Base-by-base conservation (phyloP, 1,140 invertebrate species). In the Plodia interpunctella region DNA sequence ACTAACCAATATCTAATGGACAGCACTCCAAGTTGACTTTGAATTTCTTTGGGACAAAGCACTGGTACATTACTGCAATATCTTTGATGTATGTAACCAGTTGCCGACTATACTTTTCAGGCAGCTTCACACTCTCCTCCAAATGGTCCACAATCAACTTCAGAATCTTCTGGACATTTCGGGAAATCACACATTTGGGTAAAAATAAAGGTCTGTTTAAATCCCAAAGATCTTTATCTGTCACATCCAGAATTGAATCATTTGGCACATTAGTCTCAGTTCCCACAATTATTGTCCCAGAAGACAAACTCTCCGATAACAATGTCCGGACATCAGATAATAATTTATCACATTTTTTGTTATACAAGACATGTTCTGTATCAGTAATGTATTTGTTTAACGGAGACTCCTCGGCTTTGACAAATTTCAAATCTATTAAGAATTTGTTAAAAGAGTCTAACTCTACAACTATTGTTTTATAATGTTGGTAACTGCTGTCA, bases 271-370 rank as follows among this genome's bases (percentile, higher is more conserved):
- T 62, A 15, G 51, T 44, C 20, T 20, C 51, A 5, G 56, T 63
- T 0, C 83, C 87, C 1, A 90, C 81, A 28, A 62, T 56, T 15
- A 82, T 62, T 25, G 72, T 86, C 5, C 79, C 77, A 68, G 78
- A 69, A 13, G 83, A 83, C 2, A 90, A 59, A 60, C 82, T 86
- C 17, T 83, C 70, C 30, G 76, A 78, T 10, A 89, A 60, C 25
- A 88, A 53, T 5, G 55, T 72, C 28, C 87, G 74, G 3, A 86
- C 72, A 67, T 83, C 78, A 21, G 66, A 71, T 5, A 90, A 65
- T 19, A 90, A 57, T 52, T 85, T 90, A 63, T 89, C 80, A 80
- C 87, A 90, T 64, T 87, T 89, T 49, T 87, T 90, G 30, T 88
- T 79, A 53, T 86, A 90, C 13, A 90, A 59, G 0, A 90, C 70